A percentile compares a stretch with the other conserved stretches of the same genome.
Evolutionary conservation across 2,888 invertebrate genomes (phyloP).

Genomic region (Lasioglossum morio): DNA sequence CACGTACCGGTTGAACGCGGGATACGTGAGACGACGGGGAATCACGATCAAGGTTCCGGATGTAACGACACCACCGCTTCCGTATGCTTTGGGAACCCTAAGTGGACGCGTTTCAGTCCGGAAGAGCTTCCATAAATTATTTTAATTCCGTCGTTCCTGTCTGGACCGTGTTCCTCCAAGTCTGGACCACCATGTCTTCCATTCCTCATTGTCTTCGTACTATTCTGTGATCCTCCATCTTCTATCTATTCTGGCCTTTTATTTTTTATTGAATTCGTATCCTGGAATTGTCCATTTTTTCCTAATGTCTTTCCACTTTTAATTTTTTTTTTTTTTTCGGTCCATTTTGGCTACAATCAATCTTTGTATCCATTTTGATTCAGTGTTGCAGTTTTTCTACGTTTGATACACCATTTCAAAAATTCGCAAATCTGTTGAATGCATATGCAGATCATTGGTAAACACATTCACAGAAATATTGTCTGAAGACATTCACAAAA

Average conservation of each 20-base stretch:
- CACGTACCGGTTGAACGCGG: conserved; percentile 51
- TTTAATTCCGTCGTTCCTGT: not conserved
- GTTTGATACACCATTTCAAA: no score
- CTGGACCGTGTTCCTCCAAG: not conserved
- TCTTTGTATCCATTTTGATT: no score
- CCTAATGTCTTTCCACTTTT: no score
- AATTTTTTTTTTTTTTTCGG: no score
- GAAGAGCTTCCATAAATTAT: not conserved
- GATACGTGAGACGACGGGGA: conserved; percentile 49
- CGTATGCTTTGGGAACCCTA: not conserved
- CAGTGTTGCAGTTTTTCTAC: no score
- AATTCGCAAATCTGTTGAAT: no score
- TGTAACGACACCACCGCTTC: conserved; percentile 30
- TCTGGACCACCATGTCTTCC: not conserved
- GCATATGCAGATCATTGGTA: no score
- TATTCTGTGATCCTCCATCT: not conserved
- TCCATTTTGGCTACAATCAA: no score
- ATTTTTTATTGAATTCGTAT: not conserved
- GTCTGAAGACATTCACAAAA: no score
- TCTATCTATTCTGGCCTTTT: not conserved
- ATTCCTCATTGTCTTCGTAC: not conserved
- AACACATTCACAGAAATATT: no score
- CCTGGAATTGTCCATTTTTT: not conserved
- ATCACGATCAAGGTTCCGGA: conserved; percentile 34
- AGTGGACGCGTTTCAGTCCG: not conserved